phyloP scores from a whole-genome alignment of 2,113 vertebrate species.

The Mesocricetus auratus region DNA sequence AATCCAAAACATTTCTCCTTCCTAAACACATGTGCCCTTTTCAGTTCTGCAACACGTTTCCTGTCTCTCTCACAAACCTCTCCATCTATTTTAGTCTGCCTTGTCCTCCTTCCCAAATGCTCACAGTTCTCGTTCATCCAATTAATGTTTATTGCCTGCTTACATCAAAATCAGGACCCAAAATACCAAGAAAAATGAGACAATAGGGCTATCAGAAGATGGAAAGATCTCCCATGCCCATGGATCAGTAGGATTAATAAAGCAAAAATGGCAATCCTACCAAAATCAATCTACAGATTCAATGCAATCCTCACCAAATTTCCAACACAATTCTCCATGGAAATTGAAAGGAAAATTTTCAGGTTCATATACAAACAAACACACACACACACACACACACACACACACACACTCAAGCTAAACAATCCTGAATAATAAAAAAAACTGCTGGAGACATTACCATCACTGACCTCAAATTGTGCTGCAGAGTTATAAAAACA shows the following conservation, averaged over 20 bases:
- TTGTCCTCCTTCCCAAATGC: not conserved
- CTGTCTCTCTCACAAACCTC: not conserved
- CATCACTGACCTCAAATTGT: not conserved
- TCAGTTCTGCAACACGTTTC: constrained; percentile 10
- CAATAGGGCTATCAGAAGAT: not conserved
- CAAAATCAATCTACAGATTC: not conserved
- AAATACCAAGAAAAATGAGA: constrained; percentile 48
- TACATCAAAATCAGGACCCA: not conserved
- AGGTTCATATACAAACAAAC: not conserved
- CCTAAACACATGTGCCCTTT: not conserved
- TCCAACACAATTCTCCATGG: not conserved
- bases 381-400: not conserved
- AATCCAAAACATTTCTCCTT: not conserved
- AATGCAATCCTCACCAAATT: not conserved
- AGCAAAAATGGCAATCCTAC: not conserved
- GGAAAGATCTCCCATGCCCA: not conserved
- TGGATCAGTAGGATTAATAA: not conserved
- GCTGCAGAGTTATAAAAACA: not conserved
- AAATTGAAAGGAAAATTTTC: not conserved
- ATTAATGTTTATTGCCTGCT: not conserved
- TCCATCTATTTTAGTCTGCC: not conserved
- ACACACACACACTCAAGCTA: not conserved
- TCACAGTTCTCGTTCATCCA: constrained; percentile 7
- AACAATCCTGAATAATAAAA: not conserved
- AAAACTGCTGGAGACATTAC: not conserved